These are phyloP conservation scores for Arremon aurantiirostris DNA, from an alignment of 2,797 vertebrate species.

Conservation along the genomic window DNA sequence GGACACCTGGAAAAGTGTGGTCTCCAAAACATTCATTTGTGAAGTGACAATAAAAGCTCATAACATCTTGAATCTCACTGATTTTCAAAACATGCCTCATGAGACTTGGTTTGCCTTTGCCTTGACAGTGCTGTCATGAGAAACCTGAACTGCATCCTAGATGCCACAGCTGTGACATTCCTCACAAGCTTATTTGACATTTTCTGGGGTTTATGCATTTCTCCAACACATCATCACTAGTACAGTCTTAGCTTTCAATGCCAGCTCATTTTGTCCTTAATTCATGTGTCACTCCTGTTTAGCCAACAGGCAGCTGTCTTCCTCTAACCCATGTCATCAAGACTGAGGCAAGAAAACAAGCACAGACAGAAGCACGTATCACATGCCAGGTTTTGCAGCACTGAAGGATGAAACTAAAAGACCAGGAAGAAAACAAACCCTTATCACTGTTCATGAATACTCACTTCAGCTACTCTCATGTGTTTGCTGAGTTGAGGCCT, in stretches of 20 bases:
- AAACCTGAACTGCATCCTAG: not conserved
- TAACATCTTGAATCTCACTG: not conserved
- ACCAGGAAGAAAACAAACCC: not conserved
- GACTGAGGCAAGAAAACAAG: not conserved
- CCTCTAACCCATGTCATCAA: not conserved
- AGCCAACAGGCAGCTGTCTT: not conserved
- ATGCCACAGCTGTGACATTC: not conserved
- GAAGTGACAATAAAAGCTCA: not conserved
- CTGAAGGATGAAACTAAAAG: not conserved
- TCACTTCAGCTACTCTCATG: not conserved
- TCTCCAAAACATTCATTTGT: not conserved
- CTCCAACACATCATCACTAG: not conserved
- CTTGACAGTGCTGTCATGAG: not conserved
- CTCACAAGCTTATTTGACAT: not conserved
- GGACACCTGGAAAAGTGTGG: accelerated
- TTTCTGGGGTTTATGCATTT: not conserved
- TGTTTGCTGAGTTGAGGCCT: not conserved
- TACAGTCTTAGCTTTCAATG: not conserved
- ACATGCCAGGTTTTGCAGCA: not conserved
- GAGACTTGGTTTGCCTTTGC: not conserved
- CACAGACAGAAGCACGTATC: not conserved
- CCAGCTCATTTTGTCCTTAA: not conserved
- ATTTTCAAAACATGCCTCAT: not conserved
- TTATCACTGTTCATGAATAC: not conserved
- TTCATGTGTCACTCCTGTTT: not conserved